Conservation (phyloP, 2,797 vertebrate genomes). For the Etheostoma nigrum region DNA sequence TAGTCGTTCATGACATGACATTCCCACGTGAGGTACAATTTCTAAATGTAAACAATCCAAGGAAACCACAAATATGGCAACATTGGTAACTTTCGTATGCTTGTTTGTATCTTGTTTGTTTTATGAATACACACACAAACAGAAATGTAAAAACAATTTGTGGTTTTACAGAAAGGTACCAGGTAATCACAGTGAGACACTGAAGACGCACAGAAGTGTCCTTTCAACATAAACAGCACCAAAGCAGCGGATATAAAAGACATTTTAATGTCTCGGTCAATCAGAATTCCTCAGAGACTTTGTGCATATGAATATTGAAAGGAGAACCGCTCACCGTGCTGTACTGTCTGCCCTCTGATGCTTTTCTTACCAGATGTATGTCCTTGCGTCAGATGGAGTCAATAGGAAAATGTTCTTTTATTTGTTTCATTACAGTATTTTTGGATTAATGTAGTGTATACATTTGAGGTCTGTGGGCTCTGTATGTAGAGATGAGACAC, state of each 20-base stretch:
- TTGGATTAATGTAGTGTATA: not conserved
- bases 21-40: too few relatives aligned
- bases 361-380: conserved; percentile 1
- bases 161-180: not conserved
- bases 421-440: conserved; percentile 32
- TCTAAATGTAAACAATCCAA: too few relatives aligned
- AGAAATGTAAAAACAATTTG: not conserved
- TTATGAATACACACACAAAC: not conserved
- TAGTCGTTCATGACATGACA: not conserved
- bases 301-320: not conserved
- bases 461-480: not conserved
- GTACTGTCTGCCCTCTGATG: not conserved
- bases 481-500: conserved; percentile 2
- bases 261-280: not conserved
- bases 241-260: not conserved
- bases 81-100: not conserved
- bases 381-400: conserved; percentile 3
- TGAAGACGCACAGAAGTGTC: not conserved
- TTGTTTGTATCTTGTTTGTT: not conserved
- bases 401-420: conserved; percentile 6
- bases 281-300: conserved; percentile 6
- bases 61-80: not conserved
- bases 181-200: not conserved
- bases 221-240: not conserved
- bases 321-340: conserved; percentile 1